Percentiles rank a stretch among this genome's conserved stretches.
Evolutionary conservation across 1,140 invertebrate genomes (phyloP).

Genomic region (Neelides sp.): DNA sequence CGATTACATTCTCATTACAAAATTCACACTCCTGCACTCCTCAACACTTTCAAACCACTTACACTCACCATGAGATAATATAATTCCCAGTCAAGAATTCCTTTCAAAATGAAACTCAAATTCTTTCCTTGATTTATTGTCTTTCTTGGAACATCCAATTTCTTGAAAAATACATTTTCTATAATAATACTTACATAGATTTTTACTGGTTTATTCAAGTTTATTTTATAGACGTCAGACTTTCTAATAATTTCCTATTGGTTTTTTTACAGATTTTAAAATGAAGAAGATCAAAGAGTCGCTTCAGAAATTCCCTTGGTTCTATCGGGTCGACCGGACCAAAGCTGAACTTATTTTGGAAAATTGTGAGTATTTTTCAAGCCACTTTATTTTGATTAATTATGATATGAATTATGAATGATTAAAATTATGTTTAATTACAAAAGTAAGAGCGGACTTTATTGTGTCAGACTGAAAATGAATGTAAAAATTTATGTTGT

Average conservation of each 20-base stretch:
- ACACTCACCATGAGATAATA: no score
- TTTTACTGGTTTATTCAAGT: neutral
- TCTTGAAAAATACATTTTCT: neutral
- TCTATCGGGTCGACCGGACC: constrained; percentile 26
- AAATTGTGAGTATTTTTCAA: constrained; percentile 27
- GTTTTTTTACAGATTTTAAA: constrained; percentile 13
- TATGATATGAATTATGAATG: neutral
- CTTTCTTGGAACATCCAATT: no score
- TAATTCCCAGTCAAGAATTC: no score
- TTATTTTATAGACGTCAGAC: neutral
- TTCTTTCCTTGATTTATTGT: no score
- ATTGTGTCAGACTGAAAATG: no score
- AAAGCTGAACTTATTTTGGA: constrained; percentile 31
- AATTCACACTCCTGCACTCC: no score
- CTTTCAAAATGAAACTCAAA: no score
- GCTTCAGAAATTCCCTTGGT: constrained; percentile 29
- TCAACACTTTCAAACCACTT: no score
- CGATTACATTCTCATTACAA: no score
- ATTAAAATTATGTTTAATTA: neutral
- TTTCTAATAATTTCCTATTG: neutral
- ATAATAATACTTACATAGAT: no score
- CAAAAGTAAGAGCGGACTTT: no score
- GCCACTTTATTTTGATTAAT: neutral
- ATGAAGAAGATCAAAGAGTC: constrained; percentile 29
- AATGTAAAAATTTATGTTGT: no score